phyloP scores from a whole-genome alignment of 2,113 vertebrate species.

The Myrmecophaga tridactyla region DNA sequence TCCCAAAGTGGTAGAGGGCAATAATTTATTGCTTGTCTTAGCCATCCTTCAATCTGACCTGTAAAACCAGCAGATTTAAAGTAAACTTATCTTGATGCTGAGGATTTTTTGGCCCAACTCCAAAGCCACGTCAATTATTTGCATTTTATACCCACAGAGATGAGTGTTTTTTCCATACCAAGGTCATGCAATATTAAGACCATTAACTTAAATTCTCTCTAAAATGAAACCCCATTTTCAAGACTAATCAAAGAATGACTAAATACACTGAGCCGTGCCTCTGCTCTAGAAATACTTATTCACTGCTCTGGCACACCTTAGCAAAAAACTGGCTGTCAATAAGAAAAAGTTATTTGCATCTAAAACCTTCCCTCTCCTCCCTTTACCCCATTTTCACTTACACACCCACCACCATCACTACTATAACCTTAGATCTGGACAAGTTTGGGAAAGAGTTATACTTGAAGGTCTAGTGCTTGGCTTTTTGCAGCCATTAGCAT shows the following conservation, averaged over 20 bases:
- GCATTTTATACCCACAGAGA: constrained; percentile 82
- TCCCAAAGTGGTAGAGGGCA: constrained; percentile 55
- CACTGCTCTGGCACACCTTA: constrained; percentile 47
- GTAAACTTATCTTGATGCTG: constrained; percentile 68
- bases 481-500: background rate
- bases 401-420: background rate
- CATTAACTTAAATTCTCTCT: constrained; percentile 80
- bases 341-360: constrained; percentile 66
- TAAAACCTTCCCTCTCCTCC: constrained; percentile 53
- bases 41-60: constrained; percentile 81
- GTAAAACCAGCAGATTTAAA: constrained; percentile 83
- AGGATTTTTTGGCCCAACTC: constrained; percentile 73
- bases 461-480: background rate
- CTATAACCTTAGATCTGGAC: constrained; percentile 24
- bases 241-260: constrained; percentile 80
- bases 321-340: constrained; percentile 68
- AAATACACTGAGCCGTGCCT: constrained; percentile 68
- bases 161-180: constrained; percentile 77
- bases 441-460: background rate
- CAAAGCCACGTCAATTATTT: constrained; percentile 81
- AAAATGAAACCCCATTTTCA: constrained; percentile 79
- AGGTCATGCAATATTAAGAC: constrained; percentile 79
- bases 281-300: constrained; percentile 64
- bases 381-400: background rate
- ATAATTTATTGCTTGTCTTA: constrained; percentile 79